Percentiles rank a stretch among this genome's conserved stretches.
Evolutionary conservation across 2,797 vertebrate genomes (phyloP).

Genomic region (Phyllotis vaccarum): DNA sequence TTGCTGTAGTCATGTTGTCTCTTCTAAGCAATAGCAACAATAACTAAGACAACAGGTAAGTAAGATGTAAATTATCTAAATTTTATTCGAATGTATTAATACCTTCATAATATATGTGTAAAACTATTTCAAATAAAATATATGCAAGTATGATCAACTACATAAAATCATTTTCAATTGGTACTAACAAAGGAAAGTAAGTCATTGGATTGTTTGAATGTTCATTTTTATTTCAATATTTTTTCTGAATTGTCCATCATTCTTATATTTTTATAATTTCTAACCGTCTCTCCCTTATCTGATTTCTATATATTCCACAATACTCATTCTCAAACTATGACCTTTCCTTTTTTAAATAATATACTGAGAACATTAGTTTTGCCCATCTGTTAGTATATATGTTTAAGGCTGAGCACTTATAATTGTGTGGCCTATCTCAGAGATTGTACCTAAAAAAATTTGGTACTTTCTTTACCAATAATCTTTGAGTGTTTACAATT

Average conservation of each 20-base stretch:
- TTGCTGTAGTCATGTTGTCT: too few relatives aligned
- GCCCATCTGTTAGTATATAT: too few relatives aligned
- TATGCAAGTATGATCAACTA: neutral
- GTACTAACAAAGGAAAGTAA: neutral
- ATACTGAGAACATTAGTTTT: neutral
- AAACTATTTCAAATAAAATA: neutral
- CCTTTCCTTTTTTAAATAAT: neutral
- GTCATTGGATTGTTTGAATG: neutral
- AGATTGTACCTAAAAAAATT: neutral
- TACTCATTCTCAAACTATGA: neutral
- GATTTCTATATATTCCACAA: neutral
- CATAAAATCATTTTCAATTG: neutral
- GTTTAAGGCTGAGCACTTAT: neutral
- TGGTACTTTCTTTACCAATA: neutral
- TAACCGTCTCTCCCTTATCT: neutral
- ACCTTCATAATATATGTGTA: neutral
- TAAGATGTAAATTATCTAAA: neutral
- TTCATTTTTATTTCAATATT: neutral
- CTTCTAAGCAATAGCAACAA: too few relatives aligned
- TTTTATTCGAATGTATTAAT: neutral
- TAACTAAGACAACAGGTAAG: too few relatives aligned
- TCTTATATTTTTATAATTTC: neutral
- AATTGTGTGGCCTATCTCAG: neutral
- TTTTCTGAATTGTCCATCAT: neutral
- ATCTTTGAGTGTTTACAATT: neutral